Evolutionary conservation across 2,113 vertebrate genomes (phyloP).

Genomic region (Rousettus leschenaultii): DNA sequence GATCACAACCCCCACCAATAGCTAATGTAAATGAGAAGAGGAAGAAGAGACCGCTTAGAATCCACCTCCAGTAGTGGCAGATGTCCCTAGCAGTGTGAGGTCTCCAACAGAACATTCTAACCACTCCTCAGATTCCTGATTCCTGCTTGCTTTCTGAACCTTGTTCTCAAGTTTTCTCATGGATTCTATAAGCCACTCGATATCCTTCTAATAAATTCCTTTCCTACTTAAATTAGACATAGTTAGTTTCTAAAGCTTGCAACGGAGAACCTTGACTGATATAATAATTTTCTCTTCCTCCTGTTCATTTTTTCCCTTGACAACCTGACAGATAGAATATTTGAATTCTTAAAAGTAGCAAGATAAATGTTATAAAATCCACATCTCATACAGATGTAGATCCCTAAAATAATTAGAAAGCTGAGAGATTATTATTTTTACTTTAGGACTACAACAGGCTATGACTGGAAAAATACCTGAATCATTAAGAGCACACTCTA

Average conservation of each 20-base stretch:
- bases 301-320: not conserved
- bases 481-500: not conserved
- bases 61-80: not conserved
- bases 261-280: not conserved
- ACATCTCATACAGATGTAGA: not conserved
- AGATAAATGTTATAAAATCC: not conserved
- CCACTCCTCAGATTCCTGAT: not conserved
- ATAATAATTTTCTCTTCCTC: constrained; percentile 35
- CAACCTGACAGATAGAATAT: constrained; percentile 36
- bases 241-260: not conserved
- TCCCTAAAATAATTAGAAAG: constrained; percentile 29
- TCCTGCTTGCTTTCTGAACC: not conserved
- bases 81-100: not conserved
- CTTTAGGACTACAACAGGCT: not conserved
- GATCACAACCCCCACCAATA: too few species aligned
- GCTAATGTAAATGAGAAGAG: not conserved
- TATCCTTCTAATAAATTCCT: constrained; percentile 1
- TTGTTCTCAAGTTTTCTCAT: not conserved
- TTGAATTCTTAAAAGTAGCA: constrained; percentile 22
- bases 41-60: not conserved
- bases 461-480: not conserved
- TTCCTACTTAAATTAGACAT: not conserved
- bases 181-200: not conserved
- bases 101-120: not conserved
- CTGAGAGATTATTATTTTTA: not conserved